Evolutionary conservation across 2,888 invertebrate species (phyloP).

Genomic region (Himalopsyche japonica): DNA sequence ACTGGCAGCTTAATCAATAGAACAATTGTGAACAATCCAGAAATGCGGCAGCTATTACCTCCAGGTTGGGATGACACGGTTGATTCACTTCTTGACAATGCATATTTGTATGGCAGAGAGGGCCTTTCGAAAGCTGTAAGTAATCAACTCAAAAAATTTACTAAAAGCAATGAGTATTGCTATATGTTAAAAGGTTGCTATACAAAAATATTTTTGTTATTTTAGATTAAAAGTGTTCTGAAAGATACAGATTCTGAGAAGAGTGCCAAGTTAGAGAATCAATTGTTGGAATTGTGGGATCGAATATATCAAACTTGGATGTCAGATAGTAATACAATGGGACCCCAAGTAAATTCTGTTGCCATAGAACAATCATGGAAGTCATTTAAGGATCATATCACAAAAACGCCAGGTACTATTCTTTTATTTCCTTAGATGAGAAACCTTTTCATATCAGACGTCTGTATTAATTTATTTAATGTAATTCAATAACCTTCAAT

Average conservation of each 20-base stretch:
- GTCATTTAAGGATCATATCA: slow-evolving; percentile 69
- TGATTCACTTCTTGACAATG: slow-evolving; percentile 89
- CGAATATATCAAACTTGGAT: slow-evolving; percentile 92
- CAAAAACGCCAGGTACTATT: slow-evolving; percentile 71
- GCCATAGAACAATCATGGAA: slow-evolving; percentile 77
- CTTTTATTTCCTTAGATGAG: too few species aligned
- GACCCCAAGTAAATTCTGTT: slow-evolving; percentile 74
- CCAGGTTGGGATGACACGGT: slow-evolving; percentile 83
- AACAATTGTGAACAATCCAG: slow-evolving; percentile 87
- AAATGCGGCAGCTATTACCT: slow-evolving; percentile 80
- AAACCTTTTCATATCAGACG: too few species aligned
- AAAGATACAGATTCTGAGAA: slow-evolving; percentile 80
- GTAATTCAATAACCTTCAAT: too few species aligned
- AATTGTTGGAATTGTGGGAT: slow-evolving; percentile 92
- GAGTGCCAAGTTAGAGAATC: slow-evolving; percentile 80
- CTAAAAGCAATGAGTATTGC: not conserved
- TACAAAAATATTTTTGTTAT: not conserved
- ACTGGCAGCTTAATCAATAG: slow-evolving; percentile 87
- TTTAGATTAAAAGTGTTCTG: slow-evolving; percentile 74
- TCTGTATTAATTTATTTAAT: too few species aligned
- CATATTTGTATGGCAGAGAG: slow-evolving; percentile 89
- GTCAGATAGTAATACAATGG: slow-evolving; percentile 65
- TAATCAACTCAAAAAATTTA: not conserved
- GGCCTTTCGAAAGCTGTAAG: slow-evolving; percentile 83
- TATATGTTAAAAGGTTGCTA: not conserved